These are phyloP conservation scores for Cyphomyrus discorhynchus DNA, from an alignment of 2,113 vertebrate species.

Conservation along the genomic window DNA sequence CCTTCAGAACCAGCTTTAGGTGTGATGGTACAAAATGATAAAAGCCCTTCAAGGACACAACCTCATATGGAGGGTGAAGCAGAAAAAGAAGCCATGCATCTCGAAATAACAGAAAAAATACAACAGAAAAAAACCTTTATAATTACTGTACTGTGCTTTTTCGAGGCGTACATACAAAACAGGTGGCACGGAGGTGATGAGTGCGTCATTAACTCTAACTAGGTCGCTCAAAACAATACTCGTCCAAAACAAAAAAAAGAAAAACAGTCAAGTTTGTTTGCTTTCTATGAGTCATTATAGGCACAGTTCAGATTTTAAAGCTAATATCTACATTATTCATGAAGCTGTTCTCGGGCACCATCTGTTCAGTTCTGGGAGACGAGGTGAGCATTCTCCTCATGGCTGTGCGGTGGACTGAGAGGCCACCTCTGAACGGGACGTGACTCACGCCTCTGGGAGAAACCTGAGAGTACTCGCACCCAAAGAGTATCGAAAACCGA, in stretches of 20 bases:
- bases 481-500: neutral
- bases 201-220: neutral
- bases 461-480: conserved; percentile 4
- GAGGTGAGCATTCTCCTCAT: conserved; percentile 28
- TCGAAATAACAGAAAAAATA: neutral
- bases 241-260: neutral
- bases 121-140: neutral
- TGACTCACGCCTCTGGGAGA: conserved; percentile 24
- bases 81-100: neutral
- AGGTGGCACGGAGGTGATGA: neutral
- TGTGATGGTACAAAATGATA: neutral
- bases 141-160: conserved; percentile 9
- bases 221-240: neutral
- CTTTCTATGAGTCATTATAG: conserved; percentile 27
- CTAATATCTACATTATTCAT: conserved; percentile 36
- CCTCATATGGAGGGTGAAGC: neutral
- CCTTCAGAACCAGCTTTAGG: neutral
- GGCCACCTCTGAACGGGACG: neutral
- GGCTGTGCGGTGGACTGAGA: conserved; percentile 17
- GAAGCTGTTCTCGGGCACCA: conserved; percentile 29
- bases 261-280: conserved; percentile 27
- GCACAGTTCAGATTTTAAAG: conserved; percentile 26
- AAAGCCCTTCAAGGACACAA: conserved; percentile 7
- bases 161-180: neutral
- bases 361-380: conserved; percentile 37